phyloP scores from a whole-genome alignment of 2,113 vertebrate genomes.

The Zingel zingel region DNA sequence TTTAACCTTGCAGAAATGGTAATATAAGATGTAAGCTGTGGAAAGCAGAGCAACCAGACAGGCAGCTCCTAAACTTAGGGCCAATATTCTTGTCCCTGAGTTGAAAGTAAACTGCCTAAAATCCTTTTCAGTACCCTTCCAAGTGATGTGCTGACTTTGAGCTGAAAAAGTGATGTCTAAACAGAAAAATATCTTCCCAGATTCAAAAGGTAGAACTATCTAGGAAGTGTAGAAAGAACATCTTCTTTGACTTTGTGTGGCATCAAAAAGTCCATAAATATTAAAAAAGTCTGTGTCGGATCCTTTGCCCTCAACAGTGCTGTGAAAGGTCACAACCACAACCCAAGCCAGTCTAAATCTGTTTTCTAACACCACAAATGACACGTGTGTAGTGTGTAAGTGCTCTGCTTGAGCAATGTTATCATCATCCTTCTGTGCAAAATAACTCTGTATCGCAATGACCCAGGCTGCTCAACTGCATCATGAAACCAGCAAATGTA shows the following conservation, averaged over 20 bases:
- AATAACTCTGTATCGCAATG: conserved; percentile 42
- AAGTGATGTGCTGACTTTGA: conserved; percentile 71
- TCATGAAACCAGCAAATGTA: conserved; percentile 8
- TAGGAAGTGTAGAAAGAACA: conserved; percentile 69
- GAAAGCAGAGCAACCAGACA: conserved; percentile 37
- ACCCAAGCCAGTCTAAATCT: conserved; percentile 75
- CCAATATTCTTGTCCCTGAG: conserved; percentile 42
- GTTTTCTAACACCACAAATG: conserved; percentile 67
- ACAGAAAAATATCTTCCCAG: conserved; percentile 64
- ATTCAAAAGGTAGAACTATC: conserved; percentile 70
- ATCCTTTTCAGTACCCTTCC: conserved; percentile 59
- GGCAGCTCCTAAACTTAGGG: conserved; percentile 59
- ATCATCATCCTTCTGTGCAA: conserved; percentile 60
- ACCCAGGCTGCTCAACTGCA: neutral
- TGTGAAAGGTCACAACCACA: conserved; percentile 75
- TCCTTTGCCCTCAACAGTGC: conserved; percentile 65
- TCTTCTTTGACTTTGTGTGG: conserved; percentile 77
- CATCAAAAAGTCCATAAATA: conserved; percentile 80
- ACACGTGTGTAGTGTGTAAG: conserved; percentile 54
- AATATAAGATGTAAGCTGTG: conserved; percentile 46
- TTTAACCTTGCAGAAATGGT: conserved; percentile 56
- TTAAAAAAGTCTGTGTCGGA: conserved; percentile 70
- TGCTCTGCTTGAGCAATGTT: conserved; percentile 52
- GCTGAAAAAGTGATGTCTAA: conserved; percentile 72
- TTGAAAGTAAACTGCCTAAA: conserved; percentile 71